These are phyloP conservation scores for Myopa testacea DNA, from an alignment of 2,888 invertebrate species.

Conservation along the genomic window DNA sequence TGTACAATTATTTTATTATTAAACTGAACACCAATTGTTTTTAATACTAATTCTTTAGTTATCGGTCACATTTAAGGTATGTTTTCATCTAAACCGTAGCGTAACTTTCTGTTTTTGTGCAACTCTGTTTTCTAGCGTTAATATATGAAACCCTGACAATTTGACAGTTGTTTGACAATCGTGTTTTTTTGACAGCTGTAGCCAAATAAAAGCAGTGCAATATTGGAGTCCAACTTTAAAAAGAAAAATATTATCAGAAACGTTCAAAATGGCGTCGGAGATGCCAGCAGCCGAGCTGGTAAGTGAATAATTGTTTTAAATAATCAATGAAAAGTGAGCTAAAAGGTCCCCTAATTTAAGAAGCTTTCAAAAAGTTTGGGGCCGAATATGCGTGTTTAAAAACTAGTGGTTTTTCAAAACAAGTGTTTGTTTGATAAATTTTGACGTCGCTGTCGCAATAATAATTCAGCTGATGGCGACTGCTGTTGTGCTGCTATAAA, in stretches of 20 bases:
- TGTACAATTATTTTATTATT: no score
- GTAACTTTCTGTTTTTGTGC: no score
- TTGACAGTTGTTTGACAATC: neutral
- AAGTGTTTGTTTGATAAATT: slow-evolving; percentile 29
- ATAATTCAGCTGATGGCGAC: slow-evolving; percentile 14
- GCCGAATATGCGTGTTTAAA: neutral
- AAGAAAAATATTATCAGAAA: slow-evolving; percentile 38
- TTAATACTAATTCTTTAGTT: no score
- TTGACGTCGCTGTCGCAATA: slow-evolving; percentile 1
- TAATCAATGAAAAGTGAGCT: neutral
- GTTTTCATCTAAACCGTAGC: no score
- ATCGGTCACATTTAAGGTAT: no score
- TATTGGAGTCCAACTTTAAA: neutral
- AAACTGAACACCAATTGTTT: no score
- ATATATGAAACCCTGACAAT: slow-evolving; percentile 5
- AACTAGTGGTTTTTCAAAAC: neutral
- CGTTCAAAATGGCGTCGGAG: slow-evolving; percentile 62
- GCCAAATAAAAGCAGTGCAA: neutral
- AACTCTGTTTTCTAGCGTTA: neutral
- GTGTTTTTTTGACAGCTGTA: slow-evolving; percentile 36
- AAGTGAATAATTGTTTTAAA: slow-evolving; percentile 49
- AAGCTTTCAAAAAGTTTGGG: neutral
- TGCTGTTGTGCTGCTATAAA: slow-evolving; percentile 17
- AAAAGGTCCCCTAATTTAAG: neutral
- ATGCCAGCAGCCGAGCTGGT: slow-evolving; percentile 57